A percentile compares a stretch with the other conserved stretches of the same genome.
Evolutionary conservation across 2,113 vertebrate genomes (phyloP).

Genomic region (Stictonetta naevosa): DNA sequence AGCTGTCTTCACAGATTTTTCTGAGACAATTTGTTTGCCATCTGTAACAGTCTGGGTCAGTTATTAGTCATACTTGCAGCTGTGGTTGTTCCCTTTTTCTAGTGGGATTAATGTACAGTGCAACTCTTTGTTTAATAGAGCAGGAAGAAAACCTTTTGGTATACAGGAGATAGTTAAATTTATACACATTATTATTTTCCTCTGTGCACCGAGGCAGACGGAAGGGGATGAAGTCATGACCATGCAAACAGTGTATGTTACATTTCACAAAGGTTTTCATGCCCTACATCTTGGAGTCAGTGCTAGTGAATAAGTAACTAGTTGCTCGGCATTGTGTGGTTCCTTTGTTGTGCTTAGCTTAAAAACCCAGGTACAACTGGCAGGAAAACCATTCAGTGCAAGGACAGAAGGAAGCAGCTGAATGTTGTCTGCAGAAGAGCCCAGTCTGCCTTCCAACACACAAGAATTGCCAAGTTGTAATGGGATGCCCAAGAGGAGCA

Average conservation of each 20-base stretch:
- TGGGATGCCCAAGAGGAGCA: neutral
- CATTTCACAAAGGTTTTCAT: constrained; percentile 1
- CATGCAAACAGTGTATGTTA: neutral
- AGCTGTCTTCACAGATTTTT: constrained; percentile 21
- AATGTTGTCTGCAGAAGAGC: neutral
- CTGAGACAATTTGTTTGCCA: constrained; percentile 53
- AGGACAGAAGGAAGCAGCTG: neutral
- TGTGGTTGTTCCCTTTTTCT: constrained; percentile 49
- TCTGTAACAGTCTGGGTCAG: constrained; percentile 42
- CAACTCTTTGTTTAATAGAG: constrained; percentile 50
- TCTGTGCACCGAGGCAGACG: neutral
- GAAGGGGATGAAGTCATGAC: neutral
- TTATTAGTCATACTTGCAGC: constrained; percentile 69
- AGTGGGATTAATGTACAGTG: constrained; percentile 49
- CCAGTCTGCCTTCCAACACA: neutral
- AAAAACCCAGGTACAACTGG: rapidly evolving
- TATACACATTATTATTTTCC: neutral
- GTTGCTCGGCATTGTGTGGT: neutral
- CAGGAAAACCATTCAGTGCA: neutral
- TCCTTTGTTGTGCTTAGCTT: neutral
- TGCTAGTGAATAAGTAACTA: constrained; percentile 10
- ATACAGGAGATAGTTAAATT: constrained; percentile 41
- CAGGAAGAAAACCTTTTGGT: constrained; percentile 32
- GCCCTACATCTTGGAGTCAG: neutral
- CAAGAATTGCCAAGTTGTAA: neutral